Conservation (phyloP, 1,140 invertebrate species). For the Bilobella aurantiaca region DNA sequence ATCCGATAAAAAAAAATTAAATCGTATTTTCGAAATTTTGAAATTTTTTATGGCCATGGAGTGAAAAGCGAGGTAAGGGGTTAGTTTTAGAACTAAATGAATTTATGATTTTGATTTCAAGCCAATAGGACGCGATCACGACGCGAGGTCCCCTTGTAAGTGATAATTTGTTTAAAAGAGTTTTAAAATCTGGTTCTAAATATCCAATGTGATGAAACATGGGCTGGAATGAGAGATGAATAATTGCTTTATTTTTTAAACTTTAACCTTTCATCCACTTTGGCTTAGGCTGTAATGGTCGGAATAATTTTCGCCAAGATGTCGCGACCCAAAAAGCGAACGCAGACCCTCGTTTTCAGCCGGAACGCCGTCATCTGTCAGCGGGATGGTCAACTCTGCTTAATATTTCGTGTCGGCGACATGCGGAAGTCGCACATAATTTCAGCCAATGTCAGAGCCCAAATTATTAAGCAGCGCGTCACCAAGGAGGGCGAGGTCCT, state of each 20-base stretch:
- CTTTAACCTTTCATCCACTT: not conserved
- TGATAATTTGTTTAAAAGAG: no score
- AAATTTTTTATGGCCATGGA: no score
- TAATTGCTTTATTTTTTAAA: not conserved
- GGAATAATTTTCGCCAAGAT: conserved; percentile 62
- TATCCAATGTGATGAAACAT: no score
- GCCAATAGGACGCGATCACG: no score
- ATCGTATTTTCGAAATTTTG: no score
- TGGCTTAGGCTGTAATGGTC: conserved; percentile 27
- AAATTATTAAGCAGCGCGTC: conserved; percentile 76
- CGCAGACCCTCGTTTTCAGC: conserved; percentile 90
- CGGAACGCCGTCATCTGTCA: conserved; percentile 85
- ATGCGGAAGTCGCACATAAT: conserved; percentile 97
- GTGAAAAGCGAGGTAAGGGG: no score
- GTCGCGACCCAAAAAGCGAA: conserved; percentile 89
- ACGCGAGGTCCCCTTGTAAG: no score
- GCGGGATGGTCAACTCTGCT: conserved; percentile 73
- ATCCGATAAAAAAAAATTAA: no score
- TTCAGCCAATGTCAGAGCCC: conserved; percentile 77
- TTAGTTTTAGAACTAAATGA: no score
- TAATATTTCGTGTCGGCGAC: conserved; percentile 95
- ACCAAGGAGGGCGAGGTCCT: conserved; percentile 81
- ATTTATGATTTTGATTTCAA: no score
- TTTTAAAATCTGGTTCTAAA: no score
- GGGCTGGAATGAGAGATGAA: not conserved